Percentiles rank a stretch among this genome's conserved stretches.
These are phyloP conservation scores for Leucophenga maculata DNA, from an alignment of 2,888 invertebrate genomes.

Conservation along the genomic window DNA sequence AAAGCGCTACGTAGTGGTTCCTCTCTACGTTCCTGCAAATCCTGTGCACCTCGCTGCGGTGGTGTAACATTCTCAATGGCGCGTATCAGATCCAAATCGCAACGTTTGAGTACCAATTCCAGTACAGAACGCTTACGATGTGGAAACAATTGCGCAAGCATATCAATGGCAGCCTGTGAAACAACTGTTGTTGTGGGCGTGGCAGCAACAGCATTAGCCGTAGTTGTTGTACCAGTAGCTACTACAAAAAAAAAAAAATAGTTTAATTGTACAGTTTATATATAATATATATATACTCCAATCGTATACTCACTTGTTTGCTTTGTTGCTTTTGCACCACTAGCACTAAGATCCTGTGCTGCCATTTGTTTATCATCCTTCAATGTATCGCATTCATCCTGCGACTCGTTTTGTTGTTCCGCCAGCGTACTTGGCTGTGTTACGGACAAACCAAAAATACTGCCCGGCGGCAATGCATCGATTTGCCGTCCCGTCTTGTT, in stretches of 20 bases:
- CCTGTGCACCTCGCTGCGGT: background rate
- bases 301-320: background rate
- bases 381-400: slow-evolving; percentile 29
- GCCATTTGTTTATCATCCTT: background rate
- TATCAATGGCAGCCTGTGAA: slow-evolving; percentile 84
- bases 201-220: slow-evolving; percentile 41
- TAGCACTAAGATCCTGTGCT: slow-evolving; percentile 52
- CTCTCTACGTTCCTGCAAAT: slow-evolving; percentile 31
- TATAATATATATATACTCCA: no score
- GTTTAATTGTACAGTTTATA: no score
- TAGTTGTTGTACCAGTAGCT: background rate
- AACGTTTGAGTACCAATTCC: slow-evolving; percentile 91
- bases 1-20: slow-evolving; percentile 58
- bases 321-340: slow-evolving; percentile 5
- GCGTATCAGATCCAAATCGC: slow-evolving; percentile 89
- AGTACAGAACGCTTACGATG: slow-evolving; percentile 90
- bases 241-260: background rate
- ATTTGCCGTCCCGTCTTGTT: slow-evolving; percentile 83
- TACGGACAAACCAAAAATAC: slow-evolving; percentile 90
- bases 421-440: slow-evolving; percentile 78
- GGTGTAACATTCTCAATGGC: slow-evolving; percentile 70
- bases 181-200: slow-evolving; percentile 72
- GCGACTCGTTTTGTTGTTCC: slow-evolving; percentile 17
- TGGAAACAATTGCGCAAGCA: slow-evolving; percentile 90
- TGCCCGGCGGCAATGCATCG: slow-evolving; percentile 87